Evolutionary conservation across 2,888 invertebrate genomes (phyloP).

Genomic region (Perizoma flavofasciatum): DNA sequence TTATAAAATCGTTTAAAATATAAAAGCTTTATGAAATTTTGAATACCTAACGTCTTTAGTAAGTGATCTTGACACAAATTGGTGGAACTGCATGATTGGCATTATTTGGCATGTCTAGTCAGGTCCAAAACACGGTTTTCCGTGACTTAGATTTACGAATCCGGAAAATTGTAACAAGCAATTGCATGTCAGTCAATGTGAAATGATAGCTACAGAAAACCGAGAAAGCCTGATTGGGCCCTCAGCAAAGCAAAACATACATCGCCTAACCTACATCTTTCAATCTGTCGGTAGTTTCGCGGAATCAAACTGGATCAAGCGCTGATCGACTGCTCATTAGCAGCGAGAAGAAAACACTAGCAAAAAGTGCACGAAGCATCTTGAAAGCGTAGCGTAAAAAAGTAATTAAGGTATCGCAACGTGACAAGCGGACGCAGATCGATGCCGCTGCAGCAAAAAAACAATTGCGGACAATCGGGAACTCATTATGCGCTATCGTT

Average conservation of each 20-base stretch:
- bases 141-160: too few species aligned
- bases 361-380: slow-evolving; percentile 46
- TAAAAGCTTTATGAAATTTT: slow-evolving; percentile 20
- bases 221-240: too few species aligned
- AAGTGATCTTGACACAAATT: slow-evolving; percentile 16
- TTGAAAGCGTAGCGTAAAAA: slow-evolving; percentile 39
- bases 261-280: slow-evolving; percentile 12
- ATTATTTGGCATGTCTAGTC: background rate
- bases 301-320: slow-evolving; percentile 45
- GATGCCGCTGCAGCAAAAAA: slow-evolving; percentile 43
- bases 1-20: slow-evolving; percentile 2
- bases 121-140: background rate
- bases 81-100: slow-evolving; percentile 1
- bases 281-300: slow-evolving; percentile 8
- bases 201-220: too few species aligned
- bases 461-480: slow-evolving; percentile 54
- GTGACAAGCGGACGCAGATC: slow-evolving; percentile 41
- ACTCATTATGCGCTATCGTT: slow-evolving; percentile 42
- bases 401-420: slow-evolving; percentile 44
- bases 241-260: background rate
- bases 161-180: too few species aligned
- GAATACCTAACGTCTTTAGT: slow-evolving; percentile 4
- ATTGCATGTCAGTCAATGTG: too few species aligned
- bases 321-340: slow-evolving; percentile 47
- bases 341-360: slow-evolving; percentile 41